Evolutionary conservation across 2,797 vertebrate species (phyloP).

Genomic region (Okamejei kenojei): DNA sequence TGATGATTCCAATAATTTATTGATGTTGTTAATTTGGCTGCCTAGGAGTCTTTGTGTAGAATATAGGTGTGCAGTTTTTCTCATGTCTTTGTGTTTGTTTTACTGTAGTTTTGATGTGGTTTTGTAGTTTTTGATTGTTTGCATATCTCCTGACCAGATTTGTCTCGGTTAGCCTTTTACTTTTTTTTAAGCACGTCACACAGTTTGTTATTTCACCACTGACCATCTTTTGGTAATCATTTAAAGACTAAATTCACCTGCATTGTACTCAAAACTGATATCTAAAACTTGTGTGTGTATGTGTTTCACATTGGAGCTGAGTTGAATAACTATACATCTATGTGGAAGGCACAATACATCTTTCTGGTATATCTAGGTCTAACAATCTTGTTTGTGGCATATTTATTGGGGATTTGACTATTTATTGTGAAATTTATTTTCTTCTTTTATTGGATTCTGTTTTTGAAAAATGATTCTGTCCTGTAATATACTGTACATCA

Average conservation of each 20-base stretch:
- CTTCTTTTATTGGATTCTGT: constrained; percentile 5
- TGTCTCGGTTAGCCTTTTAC: not conserved
- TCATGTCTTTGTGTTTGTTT: not conserved
- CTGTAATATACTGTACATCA: not conserved
- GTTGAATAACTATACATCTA: not conserved
- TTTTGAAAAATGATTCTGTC: not conserved
- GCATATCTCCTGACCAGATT: not conserved
- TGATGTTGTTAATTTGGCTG: not conserved
- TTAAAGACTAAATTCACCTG: not conserved
- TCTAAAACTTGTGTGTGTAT: not conserved
- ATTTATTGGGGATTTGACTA: not conserved
- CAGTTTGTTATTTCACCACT: not conserved
- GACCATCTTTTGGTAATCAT: not conserved
- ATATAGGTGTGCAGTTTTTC: not conserved
- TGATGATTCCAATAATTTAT: not conserved
- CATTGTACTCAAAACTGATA: not conserved
- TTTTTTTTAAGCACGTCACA: not conserved
- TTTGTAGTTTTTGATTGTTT: not conserved
- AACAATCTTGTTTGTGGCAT: not conserved
- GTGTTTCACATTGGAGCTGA: not conserved
- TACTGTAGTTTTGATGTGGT: not conserved
- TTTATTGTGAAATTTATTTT: constrained; percentile 12
- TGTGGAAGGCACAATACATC: not conserved
- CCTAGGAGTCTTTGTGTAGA: not conserved
- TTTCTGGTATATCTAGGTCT: not conserved